Evolutionary conservation across 2,113 vertebrate genomes (phyloP), one percentile per base, ranked within the genome.

Genomic region (Actenoides lindsayi): DNA sequence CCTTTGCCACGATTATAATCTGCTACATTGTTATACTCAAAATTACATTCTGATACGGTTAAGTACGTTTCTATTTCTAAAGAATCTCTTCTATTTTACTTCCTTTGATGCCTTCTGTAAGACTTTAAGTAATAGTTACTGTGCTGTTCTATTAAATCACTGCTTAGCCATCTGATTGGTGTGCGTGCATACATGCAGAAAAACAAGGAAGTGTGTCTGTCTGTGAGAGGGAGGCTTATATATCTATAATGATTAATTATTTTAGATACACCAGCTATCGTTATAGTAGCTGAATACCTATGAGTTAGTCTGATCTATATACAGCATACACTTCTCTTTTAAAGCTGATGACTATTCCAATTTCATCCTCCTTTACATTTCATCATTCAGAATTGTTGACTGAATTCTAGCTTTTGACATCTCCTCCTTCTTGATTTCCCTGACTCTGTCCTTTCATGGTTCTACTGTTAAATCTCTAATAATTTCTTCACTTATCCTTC

Each of bases 361-460:
- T 89, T 71, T 46, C n/a, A 30, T 51, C 39, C 0, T 35, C 57
- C 24, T 93, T 85, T 90, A 21, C 20, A n/a, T 79, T 82, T 65
- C 63, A 28, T 51, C 65, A 31, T 60, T 88, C 31, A n/a, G 30
- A 83, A 39, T 41, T 88, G 59, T 69, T 94, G 79, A 65, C 63
- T 57, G 63, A 48, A 69, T 65, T 88, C 82, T 62, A 39, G 57
- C 48, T 96, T 86, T 86, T 92, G 75, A 92, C 85, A 33, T 65
- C 67, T 76, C 65, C 67, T 92, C 73, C 70, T 83, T 82, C 90
- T 80, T 83, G 42, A 59, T 92, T 94, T 92, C 73, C 63, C 53
- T 89, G 83, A 70, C 63, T 33, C 19, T 76, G 33, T 90, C 88
- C 46, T 88, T 74, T 84, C 65, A 13, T 54, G 69, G 51, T 84